These are phyloP conservation scores for Lepetodrilus schrolli DNA, from an alignment of 2,888 invertebrate genomes.

Conservation along the genomic window DNA sequence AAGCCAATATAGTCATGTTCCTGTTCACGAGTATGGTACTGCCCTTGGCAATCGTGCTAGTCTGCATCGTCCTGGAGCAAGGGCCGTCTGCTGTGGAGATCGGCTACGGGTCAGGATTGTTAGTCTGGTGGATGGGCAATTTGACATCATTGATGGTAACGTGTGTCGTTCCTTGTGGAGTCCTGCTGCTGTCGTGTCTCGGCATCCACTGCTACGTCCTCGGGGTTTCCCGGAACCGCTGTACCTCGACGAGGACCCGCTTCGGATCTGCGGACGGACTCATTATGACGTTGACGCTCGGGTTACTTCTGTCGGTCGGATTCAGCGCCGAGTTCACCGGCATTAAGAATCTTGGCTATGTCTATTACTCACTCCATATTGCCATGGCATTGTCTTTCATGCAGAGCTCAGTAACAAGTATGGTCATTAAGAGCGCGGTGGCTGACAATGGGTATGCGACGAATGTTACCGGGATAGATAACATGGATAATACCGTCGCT, in stretches of 20 bases:
- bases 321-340: neutral
- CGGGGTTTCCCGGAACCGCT: neutral
- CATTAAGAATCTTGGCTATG: neutral
- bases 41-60: neutral
- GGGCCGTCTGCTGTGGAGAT: neutral
- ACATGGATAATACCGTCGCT: too few relatives aligned
- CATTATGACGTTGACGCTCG: neutral
- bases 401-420: neutral
- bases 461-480: too few relatives aligned
- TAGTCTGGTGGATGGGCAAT: neutral
- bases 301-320: neutral
- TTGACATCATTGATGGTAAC: neutral
- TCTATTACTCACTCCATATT: neutral
- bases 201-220: neutral
- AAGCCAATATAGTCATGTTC: too few relatives aligned
- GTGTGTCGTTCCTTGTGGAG: neutral
- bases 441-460: too few relatives aligned
- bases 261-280: neutral
- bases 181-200: neutral
- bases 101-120: neutral
- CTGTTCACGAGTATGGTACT: too few relatives aligned
- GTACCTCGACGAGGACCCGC: neutral
- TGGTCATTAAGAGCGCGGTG: too few relatives aligned
- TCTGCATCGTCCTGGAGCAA: neutral
- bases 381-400: neutral